These are phyloP conservation scores for Chaenocephalus aceratus DNA, from an alignment of 2,113 vertebrate genomes.

Conservation along the genomic window DNA sequence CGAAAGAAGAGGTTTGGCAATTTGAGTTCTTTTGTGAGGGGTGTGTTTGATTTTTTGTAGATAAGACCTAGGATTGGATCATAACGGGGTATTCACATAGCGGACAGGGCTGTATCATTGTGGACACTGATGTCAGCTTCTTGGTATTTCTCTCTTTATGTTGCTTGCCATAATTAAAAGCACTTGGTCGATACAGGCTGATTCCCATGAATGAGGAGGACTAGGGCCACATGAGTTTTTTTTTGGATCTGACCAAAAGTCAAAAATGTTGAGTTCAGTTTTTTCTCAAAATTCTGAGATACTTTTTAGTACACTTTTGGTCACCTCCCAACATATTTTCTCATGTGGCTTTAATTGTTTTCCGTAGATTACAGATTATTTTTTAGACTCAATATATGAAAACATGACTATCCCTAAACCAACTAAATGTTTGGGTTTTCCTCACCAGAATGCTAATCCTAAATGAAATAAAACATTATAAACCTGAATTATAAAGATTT, in stretches of 20 bases:
- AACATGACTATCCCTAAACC: no score
- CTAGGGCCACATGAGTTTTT: no score
- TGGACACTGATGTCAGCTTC: neutral
- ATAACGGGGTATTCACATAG: neutral
- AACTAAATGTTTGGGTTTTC: neutral
- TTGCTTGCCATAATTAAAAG: constrained; percentile 1
- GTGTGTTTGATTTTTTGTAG: neutral
- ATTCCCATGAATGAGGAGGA: no score
- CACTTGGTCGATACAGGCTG: neutral
- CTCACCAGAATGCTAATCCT: neutral
- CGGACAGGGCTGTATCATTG: neutral
- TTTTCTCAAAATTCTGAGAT: no score
- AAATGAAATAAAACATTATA: neutral
- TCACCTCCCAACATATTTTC: no score
- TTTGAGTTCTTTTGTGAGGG: neutral
- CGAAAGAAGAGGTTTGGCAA: no score
- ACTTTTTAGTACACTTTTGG: no score
- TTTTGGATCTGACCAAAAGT: no score
- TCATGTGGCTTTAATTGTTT: no score
- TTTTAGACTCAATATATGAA: neutral
- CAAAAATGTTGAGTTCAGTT: no score
- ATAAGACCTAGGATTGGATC: neutral
- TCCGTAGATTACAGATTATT: no score
- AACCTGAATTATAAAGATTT: neutral
- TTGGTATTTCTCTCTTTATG: neutral